These are phyloP conservation scores for Zapus hudsonius DNA, from an alignment of 2,113 vertebrate species.

Conservation along the genomic window DNA sequence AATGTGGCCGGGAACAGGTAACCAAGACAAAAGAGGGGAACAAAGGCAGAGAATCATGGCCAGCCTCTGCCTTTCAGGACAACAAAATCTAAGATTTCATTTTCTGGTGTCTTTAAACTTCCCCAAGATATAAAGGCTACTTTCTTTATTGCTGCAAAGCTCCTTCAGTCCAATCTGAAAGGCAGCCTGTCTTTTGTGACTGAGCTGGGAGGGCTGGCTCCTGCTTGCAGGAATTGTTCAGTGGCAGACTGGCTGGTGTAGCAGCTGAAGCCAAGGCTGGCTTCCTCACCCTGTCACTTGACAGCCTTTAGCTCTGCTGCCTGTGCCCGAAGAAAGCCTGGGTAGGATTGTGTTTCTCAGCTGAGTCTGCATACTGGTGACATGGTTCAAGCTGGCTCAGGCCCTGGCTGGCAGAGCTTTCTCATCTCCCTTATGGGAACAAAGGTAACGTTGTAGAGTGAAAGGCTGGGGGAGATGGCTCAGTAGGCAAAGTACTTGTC, in stretches of 20 bases:
- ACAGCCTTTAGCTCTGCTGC: background rate
- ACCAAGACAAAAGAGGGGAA: constrained; percentile 46
- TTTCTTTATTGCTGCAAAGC: constrained; percentile 21
- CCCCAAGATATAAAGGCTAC: constrained; percentile 3
- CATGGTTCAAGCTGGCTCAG: background rate
- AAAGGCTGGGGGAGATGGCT: too few relatives aligned
- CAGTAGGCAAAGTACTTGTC: too few relatives aligned
- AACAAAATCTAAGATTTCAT: constrained; percentile 36
- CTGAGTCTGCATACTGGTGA: constrained; percentile 11
- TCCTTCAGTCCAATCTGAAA: background rate
- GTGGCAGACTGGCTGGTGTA: background rate
- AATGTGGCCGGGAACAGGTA: background rate
- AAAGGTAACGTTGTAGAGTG: background rate
- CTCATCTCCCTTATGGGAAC: background rate
- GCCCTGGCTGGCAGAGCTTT: background rate
- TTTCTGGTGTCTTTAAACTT: constrained; percentile 54
- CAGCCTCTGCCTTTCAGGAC: constrained; percentile 35
- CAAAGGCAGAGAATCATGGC: constrained; percentile 37
- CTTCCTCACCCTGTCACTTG: background rate
- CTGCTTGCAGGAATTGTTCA: background rate
- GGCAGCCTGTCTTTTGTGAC: background rate
- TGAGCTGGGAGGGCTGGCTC: background rate
- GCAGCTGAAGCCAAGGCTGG: background rate
- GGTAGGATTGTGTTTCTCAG: background rate
- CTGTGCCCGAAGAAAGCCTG: background rate